Percentiles rank a stretch among this genome's conserved stretches.
Evolutionary conservation across 2,888 invertebrate genomes (phyloP).

Genomic region (Lamellibrachia satsuma): DNA sequence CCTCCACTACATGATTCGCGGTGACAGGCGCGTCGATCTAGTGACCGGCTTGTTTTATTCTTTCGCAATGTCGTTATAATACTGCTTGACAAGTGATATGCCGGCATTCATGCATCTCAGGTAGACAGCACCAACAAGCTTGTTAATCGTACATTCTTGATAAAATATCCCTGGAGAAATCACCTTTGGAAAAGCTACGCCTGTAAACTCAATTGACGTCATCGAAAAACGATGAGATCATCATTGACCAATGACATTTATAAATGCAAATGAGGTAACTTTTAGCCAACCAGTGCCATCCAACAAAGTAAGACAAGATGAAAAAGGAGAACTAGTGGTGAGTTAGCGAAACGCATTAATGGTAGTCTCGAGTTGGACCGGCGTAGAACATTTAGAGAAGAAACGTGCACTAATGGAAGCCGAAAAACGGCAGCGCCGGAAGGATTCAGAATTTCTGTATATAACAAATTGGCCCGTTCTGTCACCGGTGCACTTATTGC

Average conservation of each 20-base stretch:
- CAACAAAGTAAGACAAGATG: constrained; percentile 13
- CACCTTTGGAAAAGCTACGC: constrained; percentile 17
- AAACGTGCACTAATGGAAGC: too few species aligned
- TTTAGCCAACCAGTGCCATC: constrained; percentile 13
- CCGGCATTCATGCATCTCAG: neutral
- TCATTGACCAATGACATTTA: constrained; percentile 13
- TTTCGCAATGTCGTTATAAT: neutral
- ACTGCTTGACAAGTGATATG: neutral
- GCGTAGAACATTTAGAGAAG: neutral
- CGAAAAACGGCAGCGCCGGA: too few species aligned
- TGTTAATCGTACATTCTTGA: neutral
- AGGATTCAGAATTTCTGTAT: too few species aligned
- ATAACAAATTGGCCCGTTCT: too few species aligned
- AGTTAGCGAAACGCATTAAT: neutral
- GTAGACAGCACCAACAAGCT: neutral
- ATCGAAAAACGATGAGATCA: constrained; percentile 17
- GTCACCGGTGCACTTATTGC: too few species aligned
- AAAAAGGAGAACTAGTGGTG: neutral
- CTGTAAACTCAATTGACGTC: constrained; percentile 13
- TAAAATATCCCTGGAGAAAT: constrained; percentile 1
- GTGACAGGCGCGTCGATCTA: neutral
- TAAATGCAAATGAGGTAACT: constrained; percentile 17
- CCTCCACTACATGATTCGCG: constrained; percentile 5
- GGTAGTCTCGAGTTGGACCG: too few species aligned
- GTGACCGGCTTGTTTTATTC: neutral